Conservation (phyloP, 2,888 invertebrate genomes). For the Nasonia oneida region DNA sequence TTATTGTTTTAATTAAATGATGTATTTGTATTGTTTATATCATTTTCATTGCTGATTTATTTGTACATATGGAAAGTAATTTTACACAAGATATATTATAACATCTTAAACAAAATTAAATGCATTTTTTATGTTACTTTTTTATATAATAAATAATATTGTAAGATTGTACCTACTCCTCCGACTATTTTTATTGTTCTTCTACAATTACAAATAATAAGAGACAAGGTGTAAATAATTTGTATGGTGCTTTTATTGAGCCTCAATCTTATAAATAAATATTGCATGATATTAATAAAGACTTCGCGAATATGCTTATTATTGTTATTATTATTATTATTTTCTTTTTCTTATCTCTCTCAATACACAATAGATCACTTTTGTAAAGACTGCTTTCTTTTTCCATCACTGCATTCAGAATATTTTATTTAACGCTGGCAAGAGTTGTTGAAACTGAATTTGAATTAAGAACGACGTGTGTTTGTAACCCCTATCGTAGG, state of each 20-base stretch:
- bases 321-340: constrained; percentile 10
- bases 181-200: constrained; percentile 24
- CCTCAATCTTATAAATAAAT: constrained; percentile 59
- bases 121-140: constrained; percentile 43
- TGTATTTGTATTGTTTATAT: constrained; percentile 57
- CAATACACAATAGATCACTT: constrained; percentile 42
- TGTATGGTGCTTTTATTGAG: constrained; percentile 59
- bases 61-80: constrained; percentile 55
- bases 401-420: constrained; percentile 46
- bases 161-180: background rate
- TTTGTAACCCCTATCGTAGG: constrained; percentile 53
- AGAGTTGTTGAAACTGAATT: constrained; percentile 49
- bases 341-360: constrained; percentile 31
- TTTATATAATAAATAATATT: constrained; percentile 34
- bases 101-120: constrained; percentile 35
- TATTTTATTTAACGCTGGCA: constrained; percentile 58
- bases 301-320: constrained; percentile 39
- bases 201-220: constrained; percentile 14
- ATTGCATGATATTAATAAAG: constrained; percentile 56
- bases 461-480: constrained; percentile 36
- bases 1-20: constrained; percentile 32
- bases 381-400: constrained; percentile 41
- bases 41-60: constrained; percentile 49
- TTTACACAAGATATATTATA: constrained; percentile 49
- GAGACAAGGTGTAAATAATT: constrained; percentile 51